These are phyloP conservation scores for Oxycera nigricornis DNA, from an alignment of 2,888 invertebrate genomes.

Conservation along the genomic window DNA sequence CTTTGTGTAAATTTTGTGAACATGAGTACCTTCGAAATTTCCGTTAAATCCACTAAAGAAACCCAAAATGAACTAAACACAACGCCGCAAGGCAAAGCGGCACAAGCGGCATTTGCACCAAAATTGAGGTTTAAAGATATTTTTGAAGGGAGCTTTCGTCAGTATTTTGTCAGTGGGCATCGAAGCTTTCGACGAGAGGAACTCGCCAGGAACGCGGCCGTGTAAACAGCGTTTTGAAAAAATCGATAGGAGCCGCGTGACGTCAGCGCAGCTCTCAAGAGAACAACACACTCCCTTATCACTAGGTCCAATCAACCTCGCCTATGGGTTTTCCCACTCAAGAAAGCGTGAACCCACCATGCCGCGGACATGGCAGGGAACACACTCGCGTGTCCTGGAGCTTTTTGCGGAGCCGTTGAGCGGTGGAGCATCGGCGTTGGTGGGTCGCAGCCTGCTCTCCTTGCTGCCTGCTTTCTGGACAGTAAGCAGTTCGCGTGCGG, in stretches of 20 bases:
- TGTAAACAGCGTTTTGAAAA: conserved; percentile 1
- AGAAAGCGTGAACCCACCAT: conserved; percentile 3
- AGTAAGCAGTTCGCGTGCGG: not conserved
- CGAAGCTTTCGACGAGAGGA: not conserved
- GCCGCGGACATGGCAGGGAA: not conserved
- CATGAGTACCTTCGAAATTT: too few relatives aligned
- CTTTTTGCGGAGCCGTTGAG: not conserved
- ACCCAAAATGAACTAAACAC: too few relatives aligned
- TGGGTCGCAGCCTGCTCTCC: not conserved
- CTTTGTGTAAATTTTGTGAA: too few relatives aligned
- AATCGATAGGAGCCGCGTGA: conserved; percentile 44
- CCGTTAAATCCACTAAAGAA: too few relatives aligned
- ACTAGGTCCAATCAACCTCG: conserved; percentile 33
- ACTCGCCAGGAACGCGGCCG: not conserved
- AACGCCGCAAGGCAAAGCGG: too few relatives aligned
- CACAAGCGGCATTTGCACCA: too few relatives aligned
- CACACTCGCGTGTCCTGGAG: conserved; percentile 1
- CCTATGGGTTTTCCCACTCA: conserved; percentile 29
- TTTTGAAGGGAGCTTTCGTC: too few relatives aligned
- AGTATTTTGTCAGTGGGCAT: too few relatives aligned
- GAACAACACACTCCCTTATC: conserved; percentile 37
- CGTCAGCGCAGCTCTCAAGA: conserved; percentile 40
- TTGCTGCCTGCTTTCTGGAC: too few relatives aligned
- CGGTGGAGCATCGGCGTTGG: not conserved
- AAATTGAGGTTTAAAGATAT: too few relatives aligned